Evolutionary conservation across 2,113 vertebrate genomes (phyloP).

Genomic region (Heptranchias perlo): DNA sequence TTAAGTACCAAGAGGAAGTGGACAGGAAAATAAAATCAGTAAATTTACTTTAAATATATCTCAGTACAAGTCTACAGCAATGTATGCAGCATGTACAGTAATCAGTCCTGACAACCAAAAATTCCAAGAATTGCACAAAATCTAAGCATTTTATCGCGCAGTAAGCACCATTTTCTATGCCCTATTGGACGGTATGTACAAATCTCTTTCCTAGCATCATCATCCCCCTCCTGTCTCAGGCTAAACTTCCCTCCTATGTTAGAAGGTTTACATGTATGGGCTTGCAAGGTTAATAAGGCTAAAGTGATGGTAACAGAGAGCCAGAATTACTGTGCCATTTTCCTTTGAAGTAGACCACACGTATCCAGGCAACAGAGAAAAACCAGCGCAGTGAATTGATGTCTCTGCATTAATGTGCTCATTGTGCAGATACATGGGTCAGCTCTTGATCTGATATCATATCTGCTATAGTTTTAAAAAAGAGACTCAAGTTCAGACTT

Average conservation of each 20-base stretch:
- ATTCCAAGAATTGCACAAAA: neutral
- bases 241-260: neutral
- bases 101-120: neutral
- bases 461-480: neutral
- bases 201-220: too few species aligned
- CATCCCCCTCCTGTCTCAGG: neutral
- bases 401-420: neutral
- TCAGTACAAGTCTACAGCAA: neutral
- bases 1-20: neutral
- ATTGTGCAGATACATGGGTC: neutral
- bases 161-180: neutral
- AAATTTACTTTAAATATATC: neutral
- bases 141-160: too few species aligned
- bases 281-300: neutral
- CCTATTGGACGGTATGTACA: neutral
- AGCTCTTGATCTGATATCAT: neutral
- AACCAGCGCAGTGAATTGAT: slow-evolving; percentile 4
- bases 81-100: neutral
- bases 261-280: neutral
- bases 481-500: neutral
- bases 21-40: slow-evolving; percentile 5
- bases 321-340: neutral
- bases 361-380: slow-evolving; percentile 5
- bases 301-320: neutral
- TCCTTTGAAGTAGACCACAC: neutral